These are phyloP conservation scores for Diplosoma virens DNA, from an alignment of 23 tunicate genomes.

Conservation along the genomic window DNA sequence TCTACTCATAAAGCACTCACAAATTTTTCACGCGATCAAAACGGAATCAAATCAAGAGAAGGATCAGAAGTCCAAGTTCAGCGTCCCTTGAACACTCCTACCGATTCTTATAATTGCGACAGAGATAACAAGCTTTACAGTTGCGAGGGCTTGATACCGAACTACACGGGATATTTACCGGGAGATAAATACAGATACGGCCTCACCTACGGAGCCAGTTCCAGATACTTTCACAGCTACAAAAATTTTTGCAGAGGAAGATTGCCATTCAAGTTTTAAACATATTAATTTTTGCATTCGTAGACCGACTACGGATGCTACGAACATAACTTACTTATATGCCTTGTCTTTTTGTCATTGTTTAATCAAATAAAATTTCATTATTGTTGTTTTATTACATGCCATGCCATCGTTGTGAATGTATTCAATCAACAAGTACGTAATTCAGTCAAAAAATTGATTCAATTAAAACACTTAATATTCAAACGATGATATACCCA, in stretches of 20 bases:
- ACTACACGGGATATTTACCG: conserved; percentile 92
- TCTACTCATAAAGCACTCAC: conserved; percentile 68
- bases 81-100: neutral
- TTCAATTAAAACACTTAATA: no score
- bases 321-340: no score
- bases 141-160: conserved; percentile 73
- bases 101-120: neutral
- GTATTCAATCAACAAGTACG: no score
- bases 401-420: no score
- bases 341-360: no score
- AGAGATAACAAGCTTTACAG: conserved; percentile 47
- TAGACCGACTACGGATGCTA: no score
- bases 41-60: conserved; percentile 2
- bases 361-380: no score
- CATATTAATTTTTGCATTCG: no score
- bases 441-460: no score
- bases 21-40: conserved; percentile 56
- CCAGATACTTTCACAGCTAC: conserved; percentile 52
- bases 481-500: no score
- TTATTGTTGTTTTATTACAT: no score
- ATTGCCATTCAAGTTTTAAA: neutral
- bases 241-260: neutral
- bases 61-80: conserved; percentile 12
- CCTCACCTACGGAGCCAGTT: conserved; percentile 79
- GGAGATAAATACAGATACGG: conserved; percentile 91